Evolutionary conservation across 2,888 invertebrate species (phyloP), one percentile per base, ranked within the genome.

Genomic region (Nephrotoma flavescens): DNA sequence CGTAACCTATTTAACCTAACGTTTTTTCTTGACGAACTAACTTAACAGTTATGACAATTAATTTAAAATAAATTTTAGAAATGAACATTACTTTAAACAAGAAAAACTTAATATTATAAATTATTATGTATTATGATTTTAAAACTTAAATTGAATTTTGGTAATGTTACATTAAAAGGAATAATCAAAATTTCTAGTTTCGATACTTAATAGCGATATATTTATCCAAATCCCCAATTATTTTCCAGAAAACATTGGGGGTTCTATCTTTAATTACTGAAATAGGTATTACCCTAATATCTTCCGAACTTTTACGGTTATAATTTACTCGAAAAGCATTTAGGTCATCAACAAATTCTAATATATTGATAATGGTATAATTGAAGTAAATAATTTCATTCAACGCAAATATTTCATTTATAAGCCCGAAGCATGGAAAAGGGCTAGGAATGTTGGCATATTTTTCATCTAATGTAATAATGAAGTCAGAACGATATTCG

Each of bases 1-100:
- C 45, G 31, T 31, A 19, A n/a, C 12, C 31, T 90, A 89, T 85
- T 89, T 42, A 83, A 86, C n/a, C 86, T 71, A 6, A 44, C 11
- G 41, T n/a, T 45, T 86, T 71, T 44, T 42, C 83, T 41, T 12
- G 31, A 83, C 41, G 83, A 41, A 31, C 11, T 4, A 41, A 42
- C n/a, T 52, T 86, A 52, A 83, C 84, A 83, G 44, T 44, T 44
- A 19, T 19, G 19, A 19, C 19, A 19, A 19, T 19, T 19, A 19
- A 19, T 19, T 19, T 19, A 19, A 19, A 19, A 19, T 19, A 19
- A 19, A 19, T 19, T 19, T 19, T 19, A 19, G 19, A 19, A 19
- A 19, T 19, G 19, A 19, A 44, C 6, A 44, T 44, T 44, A 44
- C 44, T 44, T 44, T 7, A 44, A 44, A 9, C 9, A 44, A 44